A percentile compares a stretch with the other conserved stretches of the same genome.
Conservation (phyloP, 2,888 invertebrate genomes). For the Ceratothoa steindachneri region DNA sequence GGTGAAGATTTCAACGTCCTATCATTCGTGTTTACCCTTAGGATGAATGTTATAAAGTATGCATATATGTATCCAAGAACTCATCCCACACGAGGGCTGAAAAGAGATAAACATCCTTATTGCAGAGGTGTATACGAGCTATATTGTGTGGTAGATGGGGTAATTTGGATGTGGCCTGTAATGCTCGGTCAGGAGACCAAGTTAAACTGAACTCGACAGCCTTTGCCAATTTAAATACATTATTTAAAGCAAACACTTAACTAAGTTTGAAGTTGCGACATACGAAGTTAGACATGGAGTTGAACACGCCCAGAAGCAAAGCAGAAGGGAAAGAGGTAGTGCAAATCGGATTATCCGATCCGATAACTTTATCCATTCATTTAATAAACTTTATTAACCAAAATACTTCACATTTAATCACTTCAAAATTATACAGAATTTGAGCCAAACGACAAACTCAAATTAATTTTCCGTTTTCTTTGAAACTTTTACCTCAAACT, state of each 20-base stretch:
- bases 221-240: constrained; percentile 40
- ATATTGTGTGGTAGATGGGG: no score
- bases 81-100: no score
- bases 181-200: not conserved
- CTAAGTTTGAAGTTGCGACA: constrained; percentile 34
- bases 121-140: no score
- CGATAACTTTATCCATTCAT: constrained; percentile 16
- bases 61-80: constrained; percentile 17
- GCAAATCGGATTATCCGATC: constrained; percentile 31
- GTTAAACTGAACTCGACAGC: constrained; percentile 28
- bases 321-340: constrained; percentile 6
- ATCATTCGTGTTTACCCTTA: constrained; percentile 40
- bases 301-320: not conserved
- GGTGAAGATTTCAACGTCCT: constrained; percentile 31
- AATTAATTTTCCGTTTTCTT: constrained; percentile 14
- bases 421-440: not conserved
- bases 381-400: not conserved
- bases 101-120: no score
- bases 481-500: not conserved
- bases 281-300: constrained; percentile 23
- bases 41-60: constrained; percentile 41
- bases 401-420: not conserved
- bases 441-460: constrained; percentile 10
- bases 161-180: not conserved
- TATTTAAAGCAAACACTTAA: constrained; percentile 42